Conservation (phyloP, 2,888 invertebrate species). For the Panopea generosa region DNA sequence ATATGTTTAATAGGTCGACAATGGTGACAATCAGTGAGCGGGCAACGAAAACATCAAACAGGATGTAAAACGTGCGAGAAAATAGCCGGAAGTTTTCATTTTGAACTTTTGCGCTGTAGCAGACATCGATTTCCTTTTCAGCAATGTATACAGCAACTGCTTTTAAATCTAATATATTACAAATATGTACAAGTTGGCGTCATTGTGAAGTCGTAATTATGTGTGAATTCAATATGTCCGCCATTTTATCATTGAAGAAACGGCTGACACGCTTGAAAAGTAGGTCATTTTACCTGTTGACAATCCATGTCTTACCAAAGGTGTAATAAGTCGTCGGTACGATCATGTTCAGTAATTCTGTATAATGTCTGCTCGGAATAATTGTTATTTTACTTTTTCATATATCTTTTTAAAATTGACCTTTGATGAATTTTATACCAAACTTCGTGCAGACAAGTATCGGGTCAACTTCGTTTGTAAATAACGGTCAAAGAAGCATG, state of each 20-base stretch:
- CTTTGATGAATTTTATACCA: no score
- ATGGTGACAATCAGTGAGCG: background rate
- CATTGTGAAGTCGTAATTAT: background rate
- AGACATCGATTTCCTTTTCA: constrained; percentile 80
- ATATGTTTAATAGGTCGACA: background rate
- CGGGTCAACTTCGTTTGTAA: no score
- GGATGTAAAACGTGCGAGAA: constrained; percentile 80
- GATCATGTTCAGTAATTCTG: no score
- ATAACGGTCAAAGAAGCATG: no score
- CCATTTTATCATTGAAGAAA: constrained; percentile 36
- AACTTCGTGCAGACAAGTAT: no score
- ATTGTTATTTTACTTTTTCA: no score
- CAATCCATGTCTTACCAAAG: no score
- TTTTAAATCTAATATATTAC: background rate
- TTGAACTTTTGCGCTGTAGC: constrained; percentile 77
- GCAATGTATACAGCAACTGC: background rate
- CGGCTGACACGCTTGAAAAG: constrained; percentile 26
- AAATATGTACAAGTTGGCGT: background rate
- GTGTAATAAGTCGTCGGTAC: no score
- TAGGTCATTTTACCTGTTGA: constrained; percentile 51
- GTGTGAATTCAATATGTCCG: constrained; percentile 37
- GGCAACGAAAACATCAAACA: constrained; percentile 64
- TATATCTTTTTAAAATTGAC: no score
- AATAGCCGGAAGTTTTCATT: constrained; percentile 80
- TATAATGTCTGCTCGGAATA: no score